Percentiles rank a stretch among this genome's conserved stretches.
These are phyloP conservation scores for Geodia barretti DNA, from an alignment of 37 sponge, comb jelly and placozoan species.

Conservation along the genomic window DNA sequence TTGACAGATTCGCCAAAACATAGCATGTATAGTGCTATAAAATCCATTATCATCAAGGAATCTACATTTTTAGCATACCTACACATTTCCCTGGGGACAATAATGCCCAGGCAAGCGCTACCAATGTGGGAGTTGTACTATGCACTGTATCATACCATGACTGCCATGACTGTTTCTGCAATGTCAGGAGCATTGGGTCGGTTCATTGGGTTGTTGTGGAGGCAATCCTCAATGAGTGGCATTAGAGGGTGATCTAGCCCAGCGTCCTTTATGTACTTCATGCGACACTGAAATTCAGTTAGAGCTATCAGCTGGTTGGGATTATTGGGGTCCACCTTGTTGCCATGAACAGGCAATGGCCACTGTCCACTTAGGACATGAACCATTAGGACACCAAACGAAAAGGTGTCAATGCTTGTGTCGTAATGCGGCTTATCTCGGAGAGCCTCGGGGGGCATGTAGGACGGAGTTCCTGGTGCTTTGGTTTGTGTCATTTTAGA, in stretches of 20 bases:
- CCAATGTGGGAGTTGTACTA: no score
- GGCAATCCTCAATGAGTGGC: constrained; percentile 6
- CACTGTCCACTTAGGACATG: constrained; percentile 27
- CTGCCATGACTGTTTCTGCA: not conserved
- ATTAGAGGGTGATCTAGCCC: constrained; percentile 17
- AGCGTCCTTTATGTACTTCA: not conserved
- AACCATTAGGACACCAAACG: constrained; percentile 43
- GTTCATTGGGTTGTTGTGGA: not conserved
- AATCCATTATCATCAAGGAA: no score
- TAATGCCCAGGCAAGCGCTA: no score
- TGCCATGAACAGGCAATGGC: constrained; percentile 18
- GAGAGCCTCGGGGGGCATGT: constrained; percentile 61
- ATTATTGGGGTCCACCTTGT: not conserved
- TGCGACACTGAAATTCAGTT: constrained; percentile 11
- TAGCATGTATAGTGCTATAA: no score
- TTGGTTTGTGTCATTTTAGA: constrained; percentile 14
- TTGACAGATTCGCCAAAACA: no score
- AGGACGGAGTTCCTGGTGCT: constrained; percentile 23
- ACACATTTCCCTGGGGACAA: no score
- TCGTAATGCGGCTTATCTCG: constrained; percentile 6
- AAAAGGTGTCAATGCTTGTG: constrained; percentile 28
- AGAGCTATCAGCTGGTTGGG: not conserved
- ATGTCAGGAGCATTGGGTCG: constrained; percentile 10
- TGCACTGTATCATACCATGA: not conserved
- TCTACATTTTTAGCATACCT: no score